Conservation (phyloP, 2,888 invertebrate genomes). For the Calameuta idolon region DNA sequence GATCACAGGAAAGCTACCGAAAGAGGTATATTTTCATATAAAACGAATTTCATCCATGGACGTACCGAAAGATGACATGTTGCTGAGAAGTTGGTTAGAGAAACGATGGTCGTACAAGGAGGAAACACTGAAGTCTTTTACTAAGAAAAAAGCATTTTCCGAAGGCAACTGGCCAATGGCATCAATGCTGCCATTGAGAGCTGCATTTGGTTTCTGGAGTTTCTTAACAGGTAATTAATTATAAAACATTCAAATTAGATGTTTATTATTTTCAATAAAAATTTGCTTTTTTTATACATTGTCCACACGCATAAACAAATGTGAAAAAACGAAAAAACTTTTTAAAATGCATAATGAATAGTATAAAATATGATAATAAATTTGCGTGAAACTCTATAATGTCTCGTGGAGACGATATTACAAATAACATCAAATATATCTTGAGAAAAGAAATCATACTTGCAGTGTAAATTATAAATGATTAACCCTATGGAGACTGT, state of each 20-base stretch:
- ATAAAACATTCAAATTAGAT: not conserved
- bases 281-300: not conserved
- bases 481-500: not conserved
- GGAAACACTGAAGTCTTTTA: conserved; percentile 71
- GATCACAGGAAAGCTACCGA: conserved; percentile 78
- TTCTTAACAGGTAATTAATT: conserved; percentile 59
- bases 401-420: too few relatives aligned
- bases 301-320: not conserved
- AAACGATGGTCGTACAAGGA: conserved; percentile 78
- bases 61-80: conserved; percentile 72
- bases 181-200: conserved; percentile 64
- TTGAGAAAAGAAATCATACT: not conserved
- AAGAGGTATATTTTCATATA: conserved; percentile 81
- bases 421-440: not conserved
- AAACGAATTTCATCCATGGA: conserved; percentile 74
- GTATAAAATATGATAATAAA: not conserved
- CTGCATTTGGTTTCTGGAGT: conserved; percentile 78
- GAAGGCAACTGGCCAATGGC: conserved; percentile 60
- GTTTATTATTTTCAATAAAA: not conserved
- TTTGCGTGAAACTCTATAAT: too few relatives aligned
- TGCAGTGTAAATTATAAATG: not conserved
- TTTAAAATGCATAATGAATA: not conserved
- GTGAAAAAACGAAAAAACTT: not conserved
- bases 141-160: conserved; percentile 69
- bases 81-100: conserved; percentile 74